phyloP scores from a whole-genome alignment of 2,113 vertebrate genomes.

The Pagrus major region DNA sequence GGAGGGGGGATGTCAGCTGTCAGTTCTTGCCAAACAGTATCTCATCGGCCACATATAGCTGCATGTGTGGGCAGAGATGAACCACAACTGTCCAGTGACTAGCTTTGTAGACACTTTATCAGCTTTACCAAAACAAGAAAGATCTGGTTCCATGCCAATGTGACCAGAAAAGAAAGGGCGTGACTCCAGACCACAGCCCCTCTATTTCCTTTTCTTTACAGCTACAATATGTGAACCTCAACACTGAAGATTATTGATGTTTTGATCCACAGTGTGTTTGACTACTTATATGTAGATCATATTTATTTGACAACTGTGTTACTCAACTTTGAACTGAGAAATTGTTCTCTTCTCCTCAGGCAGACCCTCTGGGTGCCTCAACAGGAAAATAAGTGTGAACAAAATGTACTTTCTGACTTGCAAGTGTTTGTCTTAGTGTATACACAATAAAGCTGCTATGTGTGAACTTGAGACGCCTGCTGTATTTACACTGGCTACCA shows the following conservation, averaged over 20 bases:
- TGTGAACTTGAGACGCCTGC: not conserved
- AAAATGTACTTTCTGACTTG: not conserved
- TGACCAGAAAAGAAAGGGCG: not conserved
- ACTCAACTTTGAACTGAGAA: not conserved
- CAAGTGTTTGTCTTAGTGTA: not conserved
- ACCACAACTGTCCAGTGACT: constrained; percentile 16
- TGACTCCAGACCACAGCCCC: not conserved
- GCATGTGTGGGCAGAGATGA: constrained; percentile 46
- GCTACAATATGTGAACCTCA: not conserved
- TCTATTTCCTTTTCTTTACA: not conserved
- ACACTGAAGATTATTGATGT: not conserved
- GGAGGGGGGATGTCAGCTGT: not conserved
- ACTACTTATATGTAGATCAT: not conserved
- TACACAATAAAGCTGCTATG: not conserved
- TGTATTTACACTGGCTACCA: not conserved
- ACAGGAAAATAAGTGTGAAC: constrained; percentile 2
- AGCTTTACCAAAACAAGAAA: constrained; percentile 28
- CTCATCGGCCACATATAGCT: constrained; percentile 23
- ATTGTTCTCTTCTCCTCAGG: not conserved
- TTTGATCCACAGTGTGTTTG: not conserved
- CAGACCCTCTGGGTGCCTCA: not conserved
- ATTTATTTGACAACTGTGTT: not conserved
- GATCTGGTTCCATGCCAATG: not conserved
- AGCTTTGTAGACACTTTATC: constrained; percentile 43
- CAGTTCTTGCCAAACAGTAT: constrained; percentile 17